A percentile compares a stretch with the other conserved stretches of the same genome.
These are phyloP conservation scores for Chrysopilus asiliformis DNA, from an alignment of 2,888 invertebrate species.

Conservation along the genomic window DNA sequence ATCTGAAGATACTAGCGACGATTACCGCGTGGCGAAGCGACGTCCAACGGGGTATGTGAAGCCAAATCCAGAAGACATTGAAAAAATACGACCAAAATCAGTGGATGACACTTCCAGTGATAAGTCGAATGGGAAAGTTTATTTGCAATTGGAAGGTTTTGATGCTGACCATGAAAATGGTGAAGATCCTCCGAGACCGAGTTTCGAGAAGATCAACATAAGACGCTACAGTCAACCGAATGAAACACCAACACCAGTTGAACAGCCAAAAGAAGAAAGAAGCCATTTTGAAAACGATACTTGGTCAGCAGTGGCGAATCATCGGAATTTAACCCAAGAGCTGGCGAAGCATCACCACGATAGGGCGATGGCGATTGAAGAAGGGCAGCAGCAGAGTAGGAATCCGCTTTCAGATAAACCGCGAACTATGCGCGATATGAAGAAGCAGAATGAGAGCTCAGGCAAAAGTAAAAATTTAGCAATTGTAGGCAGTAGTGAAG, in stretches of 20 bases:
- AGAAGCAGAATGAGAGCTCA: slow-evolving; percentile 8
- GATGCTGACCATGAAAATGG: slow-evolving; percentile 15
- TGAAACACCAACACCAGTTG: slow-evolving; percentile 5
- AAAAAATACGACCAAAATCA: no score
- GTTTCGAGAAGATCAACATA: slow-evolving; percentile 5
- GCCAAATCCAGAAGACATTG: slow-evolving; percentile 6
- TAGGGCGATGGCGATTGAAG: slow-evolving; percentile 11
- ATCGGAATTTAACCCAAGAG: slow-evolving; percentile 35
- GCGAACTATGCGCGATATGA: slow-evolving; percentile 20
- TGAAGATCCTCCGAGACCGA: slow-evolving; percentile 2
- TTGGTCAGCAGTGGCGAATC: slow-evolving; percentile 43
- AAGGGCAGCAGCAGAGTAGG: slow-evolving; percentile 9
- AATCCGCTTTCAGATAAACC: slow-evolving; percentile 19
- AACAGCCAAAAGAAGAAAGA: not conserved
- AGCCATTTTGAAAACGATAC: no score
- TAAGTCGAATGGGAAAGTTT: not conserved
- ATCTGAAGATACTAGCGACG: no score
- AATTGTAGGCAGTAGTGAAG: slow-evolving; percentile 2
- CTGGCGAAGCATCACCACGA: slow-evolving; percentile 22
- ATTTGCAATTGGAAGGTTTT: not conserved
- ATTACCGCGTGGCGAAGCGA: slow-evolving; percentile 2
- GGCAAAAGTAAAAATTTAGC: slow-evolving; percentile 1
- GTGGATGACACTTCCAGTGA: not conserved
- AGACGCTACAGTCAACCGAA: not conserved
- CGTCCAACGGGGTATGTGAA: slow-evolving; percentile 8